Evolutionary conservation across 2,113 vertebrate genomes (phyloP), one percentile per base, ranked within the genome.

Genomic region (Rhinichthys klamathensis): DNA sequence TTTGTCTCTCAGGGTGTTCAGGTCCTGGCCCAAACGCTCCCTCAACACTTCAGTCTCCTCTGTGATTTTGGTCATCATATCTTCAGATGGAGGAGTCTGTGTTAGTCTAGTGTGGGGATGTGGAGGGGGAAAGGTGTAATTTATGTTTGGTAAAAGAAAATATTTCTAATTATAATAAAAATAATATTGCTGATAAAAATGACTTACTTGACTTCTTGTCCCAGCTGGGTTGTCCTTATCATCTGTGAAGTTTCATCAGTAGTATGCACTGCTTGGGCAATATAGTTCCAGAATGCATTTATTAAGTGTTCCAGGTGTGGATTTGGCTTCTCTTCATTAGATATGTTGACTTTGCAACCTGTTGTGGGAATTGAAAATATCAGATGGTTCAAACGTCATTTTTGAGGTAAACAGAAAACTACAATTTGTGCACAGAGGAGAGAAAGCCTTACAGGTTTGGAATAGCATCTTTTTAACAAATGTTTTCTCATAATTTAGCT

Each of bases 191-290:
- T 15, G 32, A 8, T 58, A 44, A 56, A 11, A 32, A 27, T 61
- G 49, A 88, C 86, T 27, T 88, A 95, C 95, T 90, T 95, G 65
- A 95, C 35, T 0, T 95, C 93, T 87, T 93, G 90, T 79, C 92
- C 93, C 35, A 94, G 60, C 46, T 70, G 63, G 21, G 80, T n/a
- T 2, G 13, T 4, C 0, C 9, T 69, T 25, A 21, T 81, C 16
- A 30, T 30, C 4, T 69, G 4, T 8, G 27, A 25, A 4, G 44
- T 69, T 54, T 82, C 44, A 3, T 82, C 16, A 32, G 25, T 32
- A 1, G 63, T 51, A 6, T 54, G 58, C 25, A 25, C 38, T 18
- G 79, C 41, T 13, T 67, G n/a, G 18, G 60, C n/a, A 49, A 67
- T 21, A 23, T 65, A 80, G 6, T 6, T 67, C 79, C 41, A 81